These are phyloP conservation scores for Echinarachnius parma DNA, from an alignment of 53 echinoderm and acorn worm species.

Conservation along the genomic window DNA sequence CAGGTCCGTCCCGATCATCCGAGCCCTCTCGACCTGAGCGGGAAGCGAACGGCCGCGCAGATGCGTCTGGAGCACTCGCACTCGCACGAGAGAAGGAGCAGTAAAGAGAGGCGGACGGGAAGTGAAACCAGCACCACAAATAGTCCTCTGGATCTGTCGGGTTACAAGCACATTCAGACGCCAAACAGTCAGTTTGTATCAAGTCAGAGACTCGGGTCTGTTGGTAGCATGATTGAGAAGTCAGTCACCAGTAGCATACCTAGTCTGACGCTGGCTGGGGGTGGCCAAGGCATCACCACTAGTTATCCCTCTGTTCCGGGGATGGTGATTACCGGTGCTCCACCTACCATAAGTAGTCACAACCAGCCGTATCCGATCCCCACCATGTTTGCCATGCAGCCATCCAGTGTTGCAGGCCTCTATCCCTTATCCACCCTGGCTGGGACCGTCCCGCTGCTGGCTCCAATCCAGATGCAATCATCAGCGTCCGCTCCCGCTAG, in stretches of 20 bases:
- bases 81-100: slow-evolving; percentile 16
- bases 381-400: slow-evolving; percentile 21
- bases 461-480: slow-evolving; percentile 8
- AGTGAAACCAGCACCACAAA: slow-evolving; percentile 14
- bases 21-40: slow-evolving; percentile 59
- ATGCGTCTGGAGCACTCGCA: not conserved
- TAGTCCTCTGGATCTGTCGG: slow-evolving; percentile 75
- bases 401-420: slow-evolving; percentile 5
- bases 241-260: slow-evolving; percentile 36
- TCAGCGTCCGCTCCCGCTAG: slow-evolving; percentile 39
- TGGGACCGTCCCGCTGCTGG: slow-evolving; percentile 10
- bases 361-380: slow-evolving; percentile 28
- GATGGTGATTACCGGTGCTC: not conserved
- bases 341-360: not conserved
- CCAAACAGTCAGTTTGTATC: slow-evolving; percentile 60
- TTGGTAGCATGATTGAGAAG: slow-evolving; percentile 62
- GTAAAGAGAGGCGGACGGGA: slow-evolving; percentile 13
- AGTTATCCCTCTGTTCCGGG: not conserved
- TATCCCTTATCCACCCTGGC: slow-evolving; percentile 21
- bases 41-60: slow-evolving; percentile 24
- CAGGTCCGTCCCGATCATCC: slow-evolving; percentile 1
- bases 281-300: not conserved
- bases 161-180: slow-evolving; percentile 49
- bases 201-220: slow-evolving; percentile 64
- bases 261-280: slow-evolving; percentile 18